Conservation (phyloP, 1,140 invertebrate species). For the Cydia fagiglandana region DNA sequence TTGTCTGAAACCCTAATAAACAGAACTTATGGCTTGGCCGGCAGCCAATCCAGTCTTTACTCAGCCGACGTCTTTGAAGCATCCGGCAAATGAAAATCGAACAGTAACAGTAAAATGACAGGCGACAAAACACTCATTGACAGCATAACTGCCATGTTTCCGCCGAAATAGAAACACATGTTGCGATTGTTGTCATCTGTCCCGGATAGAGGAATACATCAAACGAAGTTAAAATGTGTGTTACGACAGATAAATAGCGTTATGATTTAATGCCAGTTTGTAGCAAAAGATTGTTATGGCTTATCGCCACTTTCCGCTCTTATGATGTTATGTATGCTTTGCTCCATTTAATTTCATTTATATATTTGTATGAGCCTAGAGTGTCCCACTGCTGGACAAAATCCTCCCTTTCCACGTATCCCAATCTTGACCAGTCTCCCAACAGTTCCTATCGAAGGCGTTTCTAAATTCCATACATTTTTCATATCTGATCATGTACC, state of each 20-base stretch:
- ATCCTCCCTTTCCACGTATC: no score
- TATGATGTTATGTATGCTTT: no score
- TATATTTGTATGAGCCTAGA: no score
- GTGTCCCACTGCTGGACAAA: no score
- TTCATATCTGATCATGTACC: no score
- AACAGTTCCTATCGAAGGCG: no score
- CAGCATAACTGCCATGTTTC: neutral
- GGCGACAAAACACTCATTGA: neutral
- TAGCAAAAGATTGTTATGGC: no score
- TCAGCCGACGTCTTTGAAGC: neutral
- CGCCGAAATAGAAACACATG: neutral
- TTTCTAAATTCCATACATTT: no score
- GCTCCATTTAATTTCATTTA: no score
- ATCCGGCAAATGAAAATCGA: slow-evolving; percentile 12
- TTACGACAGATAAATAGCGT: neutral
- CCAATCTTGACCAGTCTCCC: no score
- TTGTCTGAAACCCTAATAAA: neutral
- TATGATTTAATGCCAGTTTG: no score
- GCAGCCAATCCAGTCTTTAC: neutral
- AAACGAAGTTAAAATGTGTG: neutral
- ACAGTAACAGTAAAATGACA: neutral
- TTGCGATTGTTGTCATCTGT: slow-evolving; percentile 2
- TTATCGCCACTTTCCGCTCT: no score
- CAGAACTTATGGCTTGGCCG: neutral
- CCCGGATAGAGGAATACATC: neutral